Base-by-base conservation (phyloP, 2,888 invertebrate genomes). In the Tanytarsus gracilentus region DNA sequence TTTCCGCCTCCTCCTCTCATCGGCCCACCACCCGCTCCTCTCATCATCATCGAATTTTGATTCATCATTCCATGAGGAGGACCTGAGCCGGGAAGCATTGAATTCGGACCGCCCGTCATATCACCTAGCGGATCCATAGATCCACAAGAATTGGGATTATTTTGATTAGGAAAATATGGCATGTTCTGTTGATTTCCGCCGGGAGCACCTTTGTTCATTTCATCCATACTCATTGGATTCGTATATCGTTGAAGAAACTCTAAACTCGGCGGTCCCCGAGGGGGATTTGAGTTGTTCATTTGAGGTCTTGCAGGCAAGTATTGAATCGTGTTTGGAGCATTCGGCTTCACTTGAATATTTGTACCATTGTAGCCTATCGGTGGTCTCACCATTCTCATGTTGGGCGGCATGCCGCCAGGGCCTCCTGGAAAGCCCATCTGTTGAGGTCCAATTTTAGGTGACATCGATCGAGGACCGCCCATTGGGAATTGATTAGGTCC, bases 251-350 rank as follows among this genome's bases (percentile, higher is more conserved):
- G 91, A 61, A 94, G 76, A 75, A 94, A 94, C 68, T 94, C 92
- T 64, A 94, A 77, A 74, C 90, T 88, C 39, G 92, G 92, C 4
- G 92, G 90, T 8, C 87, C 86, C 48, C 91, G 77, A 1, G 86
- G 86, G 1, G 86, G 86, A 58, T 80, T 83, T 27, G 79, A 77
- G 63, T 80, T 79, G 68, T 82, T 82, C 68, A 85, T 84, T 70
- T 92, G 92, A n/a, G 95, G 90, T 75, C 94, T 81, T 56, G 94
- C 91, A 21, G 97, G 97, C 72, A 96, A 82, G 79, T 97, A 97
- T 78, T 97, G 96, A 71, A 97, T 97, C 33, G 97, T 97, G 75
- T 97, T 97, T 0, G 97, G 96, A 9, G 96, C 94, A 73, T 90
- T 94, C 8, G 96, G 89, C 75, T 96, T 96, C 25, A 97, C 94